phyloP scores from a whole-genome alignment of 37 sponge, comb jelly and placozoan species.

The Aplysina aerophoba region DNA sequence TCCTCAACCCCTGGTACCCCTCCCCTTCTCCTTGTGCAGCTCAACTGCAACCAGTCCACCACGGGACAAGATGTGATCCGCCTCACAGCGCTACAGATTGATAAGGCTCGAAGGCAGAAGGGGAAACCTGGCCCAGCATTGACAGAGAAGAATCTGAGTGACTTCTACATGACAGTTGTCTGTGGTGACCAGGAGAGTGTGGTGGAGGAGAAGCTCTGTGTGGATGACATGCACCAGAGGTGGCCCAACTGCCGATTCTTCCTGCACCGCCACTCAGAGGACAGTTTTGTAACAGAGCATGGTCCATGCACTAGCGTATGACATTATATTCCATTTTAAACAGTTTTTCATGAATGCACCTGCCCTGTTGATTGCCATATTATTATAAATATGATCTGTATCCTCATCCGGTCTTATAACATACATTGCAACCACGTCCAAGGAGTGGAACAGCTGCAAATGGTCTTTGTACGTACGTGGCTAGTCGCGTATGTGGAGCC shows the following conservation, averaged over 20 bases:
- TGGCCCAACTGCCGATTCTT: constrained; percentile 21
- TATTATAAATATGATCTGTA: too few relatives aligned
- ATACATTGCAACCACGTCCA: too few relatives aligned
- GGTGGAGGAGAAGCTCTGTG: neutral
- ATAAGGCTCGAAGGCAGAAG: constrained; percentile 29
- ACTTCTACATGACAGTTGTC: constrained; percentile 58
- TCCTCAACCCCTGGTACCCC: neutral
- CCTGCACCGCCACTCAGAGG: constrained; percentile 10
- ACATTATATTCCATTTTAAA: neutral
- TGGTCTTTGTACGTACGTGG: too few relatives aligned
- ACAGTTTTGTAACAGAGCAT: constrained; percentile 8
- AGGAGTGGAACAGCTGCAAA: too few relatives aligned
- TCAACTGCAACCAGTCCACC: constrained; percentile 51
- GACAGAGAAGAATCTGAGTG: constrained; percentile 44
- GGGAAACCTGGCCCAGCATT: constrained; percentile 37
- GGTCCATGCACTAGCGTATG: constrained; percentile 27
- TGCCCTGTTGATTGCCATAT: neutral
- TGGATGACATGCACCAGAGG: neutral
- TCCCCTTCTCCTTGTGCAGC: constrained; percentile 7
- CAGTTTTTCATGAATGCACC: neutral
- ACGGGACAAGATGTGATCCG: constrained; percentile 51
- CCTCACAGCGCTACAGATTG: constrained; percentile 62
- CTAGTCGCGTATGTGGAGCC: too few relatives aligned
- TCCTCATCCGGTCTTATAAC: too few relatives aligned
- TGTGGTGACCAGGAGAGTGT: constrained; percentile 1